Percentiles rank a stretch among this genome's conserved stretches.
Conservation (phyloP, 2,797 vertebrate genomes). For the Cirrhinus molitorella region DNA sequence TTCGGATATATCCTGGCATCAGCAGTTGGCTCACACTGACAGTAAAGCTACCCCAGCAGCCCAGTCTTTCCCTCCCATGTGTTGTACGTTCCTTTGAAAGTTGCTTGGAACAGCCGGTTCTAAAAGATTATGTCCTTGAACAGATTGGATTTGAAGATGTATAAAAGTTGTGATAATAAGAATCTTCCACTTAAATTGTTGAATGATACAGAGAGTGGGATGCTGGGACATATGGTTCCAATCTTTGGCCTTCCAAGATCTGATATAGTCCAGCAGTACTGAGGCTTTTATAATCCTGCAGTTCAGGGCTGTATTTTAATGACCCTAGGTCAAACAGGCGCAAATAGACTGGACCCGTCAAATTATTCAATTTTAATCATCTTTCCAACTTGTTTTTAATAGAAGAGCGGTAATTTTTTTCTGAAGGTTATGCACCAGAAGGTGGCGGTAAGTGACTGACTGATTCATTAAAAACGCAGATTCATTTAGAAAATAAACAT, state of each 20-base stretch:
- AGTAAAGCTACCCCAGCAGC: slow-evolving; percentile 41
- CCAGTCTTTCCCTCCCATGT: slow-evolving; percentile 35
- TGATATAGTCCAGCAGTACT: background rate
- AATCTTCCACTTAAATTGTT: background rate
- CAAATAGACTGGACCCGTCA: too few species aligned
- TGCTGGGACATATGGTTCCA: background rate
- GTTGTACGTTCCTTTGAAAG: slow-evolving; percentile 10
- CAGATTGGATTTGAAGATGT: background rate
- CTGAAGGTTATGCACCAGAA: too few species aligned
- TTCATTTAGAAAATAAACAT: too few species aligned
- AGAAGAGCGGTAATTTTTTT: too few species aligned
- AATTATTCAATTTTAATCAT: too few species aligned
- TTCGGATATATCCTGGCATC: slow-evolving; percentile 37
- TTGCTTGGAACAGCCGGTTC: background rate
- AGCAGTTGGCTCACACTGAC: slow-evolving; percentile 34
- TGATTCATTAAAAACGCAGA: too few species aligned
- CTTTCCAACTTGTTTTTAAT: too few species aligned
- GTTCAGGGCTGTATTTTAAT: background rate
- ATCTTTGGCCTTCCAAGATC: background rate
- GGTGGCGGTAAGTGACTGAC: too few species aligned
- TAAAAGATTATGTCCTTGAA: slow-evolving; percentile 7
- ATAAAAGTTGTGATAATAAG: background rate
- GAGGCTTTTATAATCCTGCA: background rate
- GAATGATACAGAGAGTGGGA: background rate
- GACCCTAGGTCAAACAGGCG: background rate